A percentile compares a stretch with the other conserved stretches of the same genome.
These are phyloP conservation scores for Neodon shergylaensis DNA, from an alignment of 2,113 vertebrate species.

Conservation along the genomic window DNA sequence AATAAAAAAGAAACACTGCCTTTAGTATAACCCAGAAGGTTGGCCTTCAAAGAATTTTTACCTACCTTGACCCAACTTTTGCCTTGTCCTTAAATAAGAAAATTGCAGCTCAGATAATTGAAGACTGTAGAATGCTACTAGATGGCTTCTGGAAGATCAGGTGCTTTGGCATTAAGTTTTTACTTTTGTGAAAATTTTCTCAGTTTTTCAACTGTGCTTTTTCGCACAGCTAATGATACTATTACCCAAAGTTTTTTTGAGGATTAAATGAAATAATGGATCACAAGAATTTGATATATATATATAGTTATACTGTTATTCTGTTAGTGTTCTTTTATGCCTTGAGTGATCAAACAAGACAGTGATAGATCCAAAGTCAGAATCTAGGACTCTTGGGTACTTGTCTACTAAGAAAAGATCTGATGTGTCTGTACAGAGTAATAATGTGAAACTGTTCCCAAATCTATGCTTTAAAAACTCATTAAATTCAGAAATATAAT, in stretches of 20 bases:
- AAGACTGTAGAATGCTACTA: not conserved
- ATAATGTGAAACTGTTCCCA: not conserved
- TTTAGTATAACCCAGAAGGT: not conserved
- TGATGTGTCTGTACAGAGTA: not conserved
- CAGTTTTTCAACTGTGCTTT: not conserved
- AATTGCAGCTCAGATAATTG: not conserved
- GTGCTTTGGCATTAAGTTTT: not conserved
- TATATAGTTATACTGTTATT: not conserved
- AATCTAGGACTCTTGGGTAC: not conserved
- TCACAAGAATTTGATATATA: conserved; percentile 11
- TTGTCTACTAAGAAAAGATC: not conserved
- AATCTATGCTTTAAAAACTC: not conserved
- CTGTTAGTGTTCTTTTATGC: not conserved
- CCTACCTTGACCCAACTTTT: not conserved
- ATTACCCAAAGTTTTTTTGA: not conserved
- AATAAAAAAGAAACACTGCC: not conserved
- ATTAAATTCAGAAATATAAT: not conserved
- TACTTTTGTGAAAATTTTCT: not conserved
- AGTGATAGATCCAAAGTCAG: not conserved
- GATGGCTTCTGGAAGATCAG: not conserved
- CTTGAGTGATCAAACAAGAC: not conserved
- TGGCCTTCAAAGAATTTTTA: not conserved
- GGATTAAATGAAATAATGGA: not conserved
- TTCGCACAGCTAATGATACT: not conserved
- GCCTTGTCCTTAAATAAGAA: not conserved